Base-by-base conservation (phyloP, 2,888 invertebrate genomes). In the Acleris literana region DNA sequence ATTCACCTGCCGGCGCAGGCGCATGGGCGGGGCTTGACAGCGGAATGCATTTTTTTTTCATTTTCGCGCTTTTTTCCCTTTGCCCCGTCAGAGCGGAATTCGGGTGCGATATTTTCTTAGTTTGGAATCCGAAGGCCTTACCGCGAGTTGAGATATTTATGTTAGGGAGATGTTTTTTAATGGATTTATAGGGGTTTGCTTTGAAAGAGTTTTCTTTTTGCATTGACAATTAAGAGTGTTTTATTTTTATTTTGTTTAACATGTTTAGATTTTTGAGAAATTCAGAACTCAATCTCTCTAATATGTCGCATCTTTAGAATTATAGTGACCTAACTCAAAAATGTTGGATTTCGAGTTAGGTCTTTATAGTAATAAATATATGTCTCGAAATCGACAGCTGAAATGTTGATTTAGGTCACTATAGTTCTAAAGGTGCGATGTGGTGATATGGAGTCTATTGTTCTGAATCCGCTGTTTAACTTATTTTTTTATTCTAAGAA, bases 41-140 rank as follows among this genome's bases (percentile, higher is more conserved):
- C 51, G 84, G 87, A 85, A 87, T 87, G 84, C 81, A 76, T 85
- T 39, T 39, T 39, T 33, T 39, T 39, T 39, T 39, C 39, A 39
- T 39, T 87, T 86, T 82, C 86, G 81, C 86, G 83, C 85, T 84
- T 86, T 86, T 89, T 89, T 87, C 84, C 83, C 82, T 84, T 77
- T 86, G 84, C 80, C 84, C 39, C 83, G 86, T 88, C 90, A 88
- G 84, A 78, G 77, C 83, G 90, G 91, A 91, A 92, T 91, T 91
- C 86, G 89, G 91, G 92, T 92, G 92, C 92, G 90, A 92, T 92
- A 92, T 92, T 91, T 92, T 83, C 89, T 85, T 79, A 73, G 80
- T 78, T 76, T 82, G 90, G 92, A 91, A 92, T 92, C 85, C 87
- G 85, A 87, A 87, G 88, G 86, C 84, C 88, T 85, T 86, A 84